Base-by-base conservation (phyloP, 1,140 invertebrate genomes). In the Copidosoma floridanum region DNA sequence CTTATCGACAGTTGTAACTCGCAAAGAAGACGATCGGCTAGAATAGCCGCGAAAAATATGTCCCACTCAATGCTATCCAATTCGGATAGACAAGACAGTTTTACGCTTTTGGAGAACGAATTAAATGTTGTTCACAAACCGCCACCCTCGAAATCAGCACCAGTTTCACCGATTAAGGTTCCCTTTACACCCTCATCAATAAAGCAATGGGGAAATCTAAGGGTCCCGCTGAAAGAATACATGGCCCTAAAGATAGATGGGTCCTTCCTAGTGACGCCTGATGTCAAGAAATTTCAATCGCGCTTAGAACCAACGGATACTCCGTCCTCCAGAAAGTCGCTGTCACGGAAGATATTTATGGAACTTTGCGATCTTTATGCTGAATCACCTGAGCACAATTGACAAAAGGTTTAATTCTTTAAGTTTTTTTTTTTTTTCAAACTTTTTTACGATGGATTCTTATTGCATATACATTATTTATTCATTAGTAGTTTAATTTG, bases 181-280 rank as follows among this genome's bases (percentile, higher is more conserved):
- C 26, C 32, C 7, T 37, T 51, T n/a, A 44, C 46, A 10, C 47
- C 60, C 11, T 11, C 27, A 1, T 1, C 14, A 3, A 3, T 41
- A 12, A 57, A 18, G n/a, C 50, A 52, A 5, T 63, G 61, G 61
- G 55, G 53, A 18, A 63, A 61, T 7, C n/a, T n/a, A n/a, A 61
- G 51, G 3, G 43, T 51, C 7, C 61, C 68, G 7, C 24, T 71
- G 1, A 58, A 62, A 18, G 72, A 72, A 56, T 74, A 73, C 20
- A 67, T 73, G 66, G 57, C 61, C 16, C 48, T 74, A 26, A 74
- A 72, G 26, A 68, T 68, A 18, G 61, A 48, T 21, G 57, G 65
- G 26, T 69, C 53, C 10, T 71, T 71, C 44, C 57, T 74, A 23
- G 26, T 65, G 21, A 74, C 72, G 18, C 72, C 72, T 7, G 67